Conservation (phyloP, 2,113 vertebrate genomes). For the Cervus canadensis region DNA sequence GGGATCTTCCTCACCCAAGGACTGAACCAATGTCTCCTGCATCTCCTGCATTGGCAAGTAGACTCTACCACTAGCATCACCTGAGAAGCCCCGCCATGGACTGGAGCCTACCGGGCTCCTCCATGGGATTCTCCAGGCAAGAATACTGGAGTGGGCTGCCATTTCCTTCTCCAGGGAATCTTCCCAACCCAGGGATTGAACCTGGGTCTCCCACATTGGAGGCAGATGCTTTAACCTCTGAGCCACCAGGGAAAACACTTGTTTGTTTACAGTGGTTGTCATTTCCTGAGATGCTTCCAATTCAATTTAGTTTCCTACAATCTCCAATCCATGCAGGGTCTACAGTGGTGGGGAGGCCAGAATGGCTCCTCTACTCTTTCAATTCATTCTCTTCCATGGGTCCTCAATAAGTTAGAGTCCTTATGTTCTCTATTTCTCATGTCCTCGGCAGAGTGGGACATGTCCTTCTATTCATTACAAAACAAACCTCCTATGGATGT, state of each 20-base stretch:
- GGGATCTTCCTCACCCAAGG: not conserved
- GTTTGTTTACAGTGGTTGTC: not conserved
- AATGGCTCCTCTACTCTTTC: not conserved
- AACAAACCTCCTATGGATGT: not conserved
- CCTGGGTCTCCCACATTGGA: too few species aligned
- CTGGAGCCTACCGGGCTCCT: too few species aligned
- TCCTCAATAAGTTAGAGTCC: not conserved
- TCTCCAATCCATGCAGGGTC: not conserved
- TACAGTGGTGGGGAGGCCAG: not conserved
- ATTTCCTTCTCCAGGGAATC: too few species aligned
- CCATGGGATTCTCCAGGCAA: too few species aligned
- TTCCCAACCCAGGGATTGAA: too few species aligned
- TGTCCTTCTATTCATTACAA: not conserved
- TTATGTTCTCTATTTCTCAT: not conserved
- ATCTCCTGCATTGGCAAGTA: not conserved
- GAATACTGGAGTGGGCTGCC: too few species aligned
- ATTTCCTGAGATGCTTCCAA: not conserved
- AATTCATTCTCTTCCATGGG: not conserved
- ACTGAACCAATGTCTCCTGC: not conserved
- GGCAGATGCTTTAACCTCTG: too few species aligned
- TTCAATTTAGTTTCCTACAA: not conserved
- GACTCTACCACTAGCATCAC: not conserved
- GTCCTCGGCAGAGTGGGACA: not conserved
- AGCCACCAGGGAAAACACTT: not conserved
- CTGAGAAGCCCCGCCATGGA: not conserved